Evolutionary conservation across 2,797 vertebrate genomes (phyloP).

Genomic region (Cossypha dichroa): DNA sequence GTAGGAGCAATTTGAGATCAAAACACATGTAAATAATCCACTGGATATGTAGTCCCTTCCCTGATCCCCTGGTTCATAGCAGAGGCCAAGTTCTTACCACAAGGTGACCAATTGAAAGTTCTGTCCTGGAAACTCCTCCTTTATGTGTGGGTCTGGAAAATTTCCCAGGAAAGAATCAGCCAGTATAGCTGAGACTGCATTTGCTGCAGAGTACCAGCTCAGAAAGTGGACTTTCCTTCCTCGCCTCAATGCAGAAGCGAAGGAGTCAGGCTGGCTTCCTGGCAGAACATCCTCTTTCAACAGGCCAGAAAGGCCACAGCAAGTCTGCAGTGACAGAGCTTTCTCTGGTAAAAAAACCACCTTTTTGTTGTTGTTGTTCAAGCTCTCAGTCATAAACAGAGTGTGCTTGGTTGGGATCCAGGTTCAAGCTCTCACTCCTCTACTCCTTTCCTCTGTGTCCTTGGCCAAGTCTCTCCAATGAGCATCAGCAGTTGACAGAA

Average conservation of each 20-base stretch:
- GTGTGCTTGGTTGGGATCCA: slow-evolving; percentile 32
- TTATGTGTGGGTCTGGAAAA: background rate
- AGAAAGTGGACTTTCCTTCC: background rate
- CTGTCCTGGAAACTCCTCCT: background rate
- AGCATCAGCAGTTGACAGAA: background rate
- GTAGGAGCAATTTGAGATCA: background rate
- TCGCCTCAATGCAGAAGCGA: background rate
- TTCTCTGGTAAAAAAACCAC: background rate
- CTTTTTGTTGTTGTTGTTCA: slow-evolving; percentile 5
- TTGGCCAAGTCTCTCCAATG: background rate
- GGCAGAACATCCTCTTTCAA: slow-evolving; percentile 23
- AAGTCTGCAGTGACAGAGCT: background rate
- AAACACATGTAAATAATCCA: background rate
- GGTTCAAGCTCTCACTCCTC: background rate
- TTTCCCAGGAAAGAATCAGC: background rate
- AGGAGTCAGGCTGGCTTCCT: background rate
- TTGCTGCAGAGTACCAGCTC: background rate
- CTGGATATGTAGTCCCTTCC: background rate
- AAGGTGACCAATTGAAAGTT: background rate
- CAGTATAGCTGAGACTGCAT: background rate
- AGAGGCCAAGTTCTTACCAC: background rate
- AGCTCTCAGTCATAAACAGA: background rate
- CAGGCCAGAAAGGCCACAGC: background rate
- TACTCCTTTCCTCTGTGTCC: background rate
- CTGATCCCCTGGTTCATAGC: background rate